Conservation (phyloP, 2,113 vertebrate species). For the Carlito syrichta region DNA sequence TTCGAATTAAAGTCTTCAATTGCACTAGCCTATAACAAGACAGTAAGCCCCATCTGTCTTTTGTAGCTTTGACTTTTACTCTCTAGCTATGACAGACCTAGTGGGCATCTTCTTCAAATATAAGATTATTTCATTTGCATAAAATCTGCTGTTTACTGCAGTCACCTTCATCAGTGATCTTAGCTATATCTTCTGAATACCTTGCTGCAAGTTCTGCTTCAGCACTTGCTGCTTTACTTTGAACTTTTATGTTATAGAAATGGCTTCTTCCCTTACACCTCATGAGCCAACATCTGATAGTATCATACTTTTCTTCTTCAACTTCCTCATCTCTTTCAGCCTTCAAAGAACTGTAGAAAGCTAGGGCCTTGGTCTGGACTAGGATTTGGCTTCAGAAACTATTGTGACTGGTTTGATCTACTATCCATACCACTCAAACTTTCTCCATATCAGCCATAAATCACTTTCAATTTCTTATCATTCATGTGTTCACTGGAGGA, state of each 20-base stretch:
- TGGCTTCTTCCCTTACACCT: neutral
- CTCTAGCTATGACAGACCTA: neutral
- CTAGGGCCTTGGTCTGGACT: neutral
- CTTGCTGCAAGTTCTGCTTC: neutral
- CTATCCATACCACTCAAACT: neutral
- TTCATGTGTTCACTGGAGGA: neutral
- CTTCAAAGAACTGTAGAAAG: neutral
- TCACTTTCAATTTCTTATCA: neutral
- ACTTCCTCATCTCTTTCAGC: neutral
- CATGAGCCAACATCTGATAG: neutral
- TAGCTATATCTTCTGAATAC: neutral
- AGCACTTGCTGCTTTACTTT: neutral
- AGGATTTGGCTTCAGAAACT: neutral
- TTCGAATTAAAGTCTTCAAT: neutral
- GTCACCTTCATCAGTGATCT: neutral
- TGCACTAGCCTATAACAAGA: neutral
- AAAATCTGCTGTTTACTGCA: neutral
- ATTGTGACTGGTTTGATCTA: neutral
- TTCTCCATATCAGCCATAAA: neutral
- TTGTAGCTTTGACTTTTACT: neutral
- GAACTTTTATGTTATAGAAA: neutral
- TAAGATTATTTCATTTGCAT: neutral
- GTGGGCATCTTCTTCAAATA: neutral
- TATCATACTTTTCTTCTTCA: neutral
- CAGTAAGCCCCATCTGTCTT: neutral